Evolutionary conservation across 2,888 invertebrate species (phyloP).

Genomic region (Lydus trimaculatus): DNA sequence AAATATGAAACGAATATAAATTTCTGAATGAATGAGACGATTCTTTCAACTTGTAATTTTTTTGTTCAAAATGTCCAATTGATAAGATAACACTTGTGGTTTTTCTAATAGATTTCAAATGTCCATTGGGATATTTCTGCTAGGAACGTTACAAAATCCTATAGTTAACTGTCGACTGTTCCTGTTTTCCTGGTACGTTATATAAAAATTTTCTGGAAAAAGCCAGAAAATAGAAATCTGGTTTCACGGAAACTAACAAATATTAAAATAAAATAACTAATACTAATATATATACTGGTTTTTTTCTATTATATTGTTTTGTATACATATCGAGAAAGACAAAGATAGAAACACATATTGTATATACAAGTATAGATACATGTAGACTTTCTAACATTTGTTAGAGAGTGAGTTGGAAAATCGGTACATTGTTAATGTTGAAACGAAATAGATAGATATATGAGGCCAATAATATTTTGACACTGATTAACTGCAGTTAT

Average conservation of each 20-base stretch:
- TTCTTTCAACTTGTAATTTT: too few species aligned
- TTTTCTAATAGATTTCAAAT: background rate
- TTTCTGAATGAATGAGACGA: too few species aligned
- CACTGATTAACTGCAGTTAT: background rate
- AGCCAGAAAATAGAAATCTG: constrained; percentile 63
- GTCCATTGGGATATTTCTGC: constrained; percentile 27
- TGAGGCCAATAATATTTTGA: too few species aligned
- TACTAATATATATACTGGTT: constrained; percentile 39
- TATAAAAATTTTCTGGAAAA: constrained; percentile 68
- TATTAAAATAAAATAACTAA: constrained; percentile 60
- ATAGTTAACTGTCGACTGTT: constrained; percentile 42
- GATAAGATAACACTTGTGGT: background rate
- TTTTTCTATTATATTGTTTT: constrained; percentile 11
- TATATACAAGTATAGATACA: background rate
- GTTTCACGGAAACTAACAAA: constrained; percentile 60
- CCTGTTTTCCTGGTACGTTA: constrained; percentile 64
- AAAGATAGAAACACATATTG: background rate
- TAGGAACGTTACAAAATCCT: constrained; percentile 34
- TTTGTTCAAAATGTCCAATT: too few species aligned
- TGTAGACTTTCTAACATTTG: background rate
- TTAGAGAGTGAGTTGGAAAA: constrained; percentile 1
- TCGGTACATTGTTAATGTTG: background rate
- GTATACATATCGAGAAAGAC: background rate
- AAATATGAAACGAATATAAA: background rate
- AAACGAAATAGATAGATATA: background rate